These are phyloP conservation scores for Drosophila tripunctata DNA, from an alignment of 2,888 invertebrate species.

Conservation along the genomic window DNA sequence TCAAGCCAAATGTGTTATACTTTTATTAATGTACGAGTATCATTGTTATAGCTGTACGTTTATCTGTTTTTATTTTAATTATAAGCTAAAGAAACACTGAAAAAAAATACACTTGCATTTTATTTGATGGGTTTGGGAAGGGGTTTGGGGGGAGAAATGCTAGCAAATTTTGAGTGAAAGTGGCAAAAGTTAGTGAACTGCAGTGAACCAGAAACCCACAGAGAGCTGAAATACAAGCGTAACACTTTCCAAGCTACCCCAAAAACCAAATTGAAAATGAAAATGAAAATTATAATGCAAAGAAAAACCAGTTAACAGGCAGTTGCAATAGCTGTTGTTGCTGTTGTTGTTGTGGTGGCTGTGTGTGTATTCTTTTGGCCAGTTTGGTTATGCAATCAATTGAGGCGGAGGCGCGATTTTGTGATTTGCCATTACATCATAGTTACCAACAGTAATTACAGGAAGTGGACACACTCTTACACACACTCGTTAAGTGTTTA, in stretches of 20 bases:
- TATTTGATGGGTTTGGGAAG: not conserved
- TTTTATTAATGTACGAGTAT: slow-evolving; percentile 62
- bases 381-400: slow-evolving; percentile 71
- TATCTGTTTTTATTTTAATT: slow-evolving; percentile 72
- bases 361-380: slow-evolving; percentile 73
- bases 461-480: slow-evolving; percentile 52
- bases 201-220: slow-evolving; percentile 21
- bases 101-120: slow-evolving; percentile 27
- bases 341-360: slow-evolving; percentile 7
- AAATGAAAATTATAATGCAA: slow-evolving; percentile 26
- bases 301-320: slow-evolving; percentile 48
- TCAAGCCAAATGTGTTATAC: slow-evolving; percentile 84
- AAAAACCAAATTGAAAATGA: slow-evolving; percentile 28
- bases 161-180: slow-evolving; percentile 57
- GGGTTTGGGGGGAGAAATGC: too few species aligned
- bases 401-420: slow-evolving; percentile 30
- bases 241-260: slow-evolving; percentile 20
- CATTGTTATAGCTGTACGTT: slow-evolving; percentile 76
- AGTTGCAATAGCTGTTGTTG: not conserved
- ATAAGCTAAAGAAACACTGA: slow-evolving; percentile 78
- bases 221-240: slow-evolving; percentile 18
- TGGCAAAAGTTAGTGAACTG: slow-evolving; percentile 63
- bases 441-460: slow-evolving; percentile 65
- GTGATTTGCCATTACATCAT: slow-evolving; percentile 58
- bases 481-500: slow-evolving; percentile 9